A percentile compares a stretch with the other conserved stretches of the same genome.
Conservation (phyloP, 1,140 invertebrate species). For the Pentalonia nigronervosa region DNA sequence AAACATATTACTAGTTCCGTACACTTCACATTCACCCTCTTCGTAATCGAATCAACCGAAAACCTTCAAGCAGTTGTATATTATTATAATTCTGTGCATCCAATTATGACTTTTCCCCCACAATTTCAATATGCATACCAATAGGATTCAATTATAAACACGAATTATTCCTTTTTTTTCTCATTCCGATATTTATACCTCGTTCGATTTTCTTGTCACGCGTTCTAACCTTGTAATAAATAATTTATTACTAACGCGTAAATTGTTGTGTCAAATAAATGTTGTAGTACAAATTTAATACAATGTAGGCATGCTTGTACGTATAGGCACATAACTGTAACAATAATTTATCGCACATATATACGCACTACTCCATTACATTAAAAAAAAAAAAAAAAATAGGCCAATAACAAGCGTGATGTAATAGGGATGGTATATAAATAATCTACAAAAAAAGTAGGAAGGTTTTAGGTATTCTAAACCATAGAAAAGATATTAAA, state of each 20-base stretch:
- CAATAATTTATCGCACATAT: too few relatives aligned
- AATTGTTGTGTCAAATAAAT: neutral
- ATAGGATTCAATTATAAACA: neutral
- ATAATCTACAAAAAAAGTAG: too few relatives aligned
- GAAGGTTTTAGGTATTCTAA: too few relatives aligned
- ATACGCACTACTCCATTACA: too few relatives aligned
- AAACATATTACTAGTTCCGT: neutral
- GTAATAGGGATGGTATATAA: too few relatives aligned
- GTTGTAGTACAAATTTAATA: neutral
- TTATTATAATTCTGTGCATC: neutral
- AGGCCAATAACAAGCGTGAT: too few relatives aligned
- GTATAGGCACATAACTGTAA: neutral
- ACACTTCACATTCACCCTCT: neutral
- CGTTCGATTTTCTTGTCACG: neutral
- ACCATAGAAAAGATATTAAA: too few relatives aligned
- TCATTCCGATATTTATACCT: neutral
- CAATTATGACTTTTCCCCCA: neutral
- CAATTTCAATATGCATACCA: neutral
- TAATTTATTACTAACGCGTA: neutral
- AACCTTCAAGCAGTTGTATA: neutral
- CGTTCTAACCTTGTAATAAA: neutral
- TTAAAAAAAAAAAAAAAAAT: too few relatives aligned
- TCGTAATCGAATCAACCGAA: neutral
- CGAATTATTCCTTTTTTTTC: neutral
- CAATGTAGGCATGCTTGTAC: neutral